Evolutionary conservation across 2,113 vertebrate species (phyloP).

Genomic region (Rostratula benghalensis): DNA sequence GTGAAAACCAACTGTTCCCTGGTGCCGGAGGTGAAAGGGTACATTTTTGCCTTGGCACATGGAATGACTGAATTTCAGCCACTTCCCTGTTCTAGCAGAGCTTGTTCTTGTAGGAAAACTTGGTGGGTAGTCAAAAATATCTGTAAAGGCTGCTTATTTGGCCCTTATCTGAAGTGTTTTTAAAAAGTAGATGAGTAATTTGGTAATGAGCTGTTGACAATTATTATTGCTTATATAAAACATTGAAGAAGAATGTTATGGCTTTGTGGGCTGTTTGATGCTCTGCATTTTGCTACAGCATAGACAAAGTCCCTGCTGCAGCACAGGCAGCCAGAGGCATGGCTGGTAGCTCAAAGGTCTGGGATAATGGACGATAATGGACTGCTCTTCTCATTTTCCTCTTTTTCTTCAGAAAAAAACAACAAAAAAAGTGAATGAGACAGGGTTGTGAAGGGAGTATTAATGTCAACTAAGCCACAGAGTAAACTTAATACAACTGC

Average conservation of each 20-base stretch:
- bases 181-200: background rate
- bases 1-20: background rate
- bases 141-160: background rate
- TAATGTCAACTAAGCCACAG: background rate
- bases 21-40: conserved; percentile 15
- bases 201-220: background rate
- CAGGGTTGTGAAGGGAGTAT: background rate
- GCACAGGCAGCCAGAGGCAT: background rate
- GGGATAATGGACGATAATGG: too few species aligned
- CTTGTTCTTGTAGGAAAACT: background rate
- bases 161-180: background rate
- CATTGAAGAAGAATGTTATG: background rate
- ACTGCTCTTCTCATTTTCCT: background rate
- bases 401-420: background rate
- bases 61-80: background rate
- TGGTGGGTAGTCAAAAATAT: background rate
- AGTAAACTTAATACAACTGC: background rate
- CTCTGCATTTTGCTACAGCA: background rate
- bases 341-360: background rate
- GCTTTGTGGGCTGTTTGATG: background rate
- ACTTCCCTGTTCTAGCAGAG: background rate
- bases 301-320: background rate
- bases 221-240: background rate
- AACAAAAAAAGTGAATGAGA: background rate
- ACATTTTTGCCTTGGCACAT: conserved; percentile 5